Evolutionary conservation across 2,888 invertebrate genomes (phyloP).

Genomic region (Dryococelus australis): DNA sequence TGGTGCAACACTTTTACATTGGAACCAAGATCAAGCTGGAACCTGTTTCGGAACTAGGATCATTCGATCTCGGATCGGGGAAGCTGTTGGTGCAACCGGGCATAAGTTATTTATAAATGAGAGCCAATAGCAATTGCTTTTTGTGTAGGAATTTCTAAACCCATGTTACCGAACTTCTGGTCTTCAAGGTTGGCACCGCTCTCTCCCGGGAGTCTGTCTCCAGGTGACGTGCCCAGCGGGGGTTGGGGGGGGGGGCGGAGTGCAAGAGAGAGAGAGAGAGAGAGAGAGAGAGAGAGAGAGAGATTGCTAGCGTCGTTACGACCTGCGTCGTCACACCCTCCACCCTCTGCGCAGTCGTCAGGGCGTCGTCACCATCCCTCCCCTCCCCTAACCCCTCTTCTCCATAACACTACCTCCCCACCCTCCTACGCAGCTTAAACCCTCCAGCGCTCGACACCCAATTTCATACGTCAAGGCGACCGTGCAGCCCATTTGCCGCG

Average conservation of each 20-base stretch:
- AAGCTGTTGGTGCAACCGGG: no score
- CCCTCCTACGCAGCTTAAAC: not conserved
- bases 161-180: no score
- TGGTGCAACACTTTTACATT: no score
- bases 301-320: not conserved
- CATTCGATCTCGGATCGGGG: no score
- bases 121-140: no score
- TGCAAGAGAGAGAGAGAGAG: not conserved
- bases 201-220: not conserved
- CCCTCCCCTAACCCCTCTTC: not conserved
- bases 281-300: not conserved
- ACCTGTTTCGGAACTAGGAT: no score
- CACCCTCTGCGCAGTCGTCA: not conserved
- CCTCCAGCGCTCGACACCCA: slow-evolving; percentile 24
- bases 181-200: not conserved
- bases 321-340: not conserved
- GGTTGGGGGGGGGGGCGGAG: no score
- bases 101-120: no score
- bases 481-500: slow-evolving; percentile 1
- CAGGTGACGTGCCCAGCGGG: not conserved
- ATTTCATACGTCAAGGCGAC: slow-evolving; percentile 27
- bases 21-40: no score
- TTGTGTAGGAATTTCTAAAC: no score
- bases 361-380: not conserved
- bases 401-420: not conserved